phyloP scores from a whole-genome alignment of 2,797 vertebrate species.

The Poeciliopsis turneri region DNA sequence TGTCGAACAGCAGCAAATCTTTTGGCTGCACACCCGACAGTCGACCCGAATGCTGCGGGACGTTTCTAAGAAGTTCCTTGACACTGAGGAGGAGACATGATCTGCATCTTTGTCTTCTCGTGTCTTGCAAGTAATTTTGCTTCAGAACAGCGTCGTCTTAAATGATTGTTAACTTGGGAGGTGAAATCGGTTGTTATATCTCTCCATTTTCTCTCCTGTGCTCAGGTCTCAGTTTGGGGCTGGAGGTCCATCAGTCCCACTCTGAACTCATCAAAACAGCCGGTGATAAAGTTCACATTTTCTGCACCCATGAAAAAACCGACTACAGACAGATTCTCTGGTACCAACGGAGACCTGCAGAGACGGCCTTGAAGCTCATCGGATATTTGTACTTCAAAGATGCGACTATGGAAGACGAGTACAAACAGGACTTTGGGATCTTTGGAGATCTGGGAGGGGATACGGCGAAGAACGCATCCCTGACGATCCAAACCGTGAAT shows the following conservation, averaged over 20 bases:
- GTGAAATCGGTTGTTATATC: neutral
- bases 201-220: neutral
- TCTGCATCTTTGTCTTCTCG: neutral
- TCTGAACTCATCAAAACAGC: slow-evolving; percentile 9
- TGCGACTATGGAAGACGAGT: neutral
- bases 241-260: slow-evolving; percentile 40
- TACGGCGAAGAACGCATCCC: slow-evolving; percentile 32
- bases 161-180: neutral
- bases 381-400: slow-evolving; percentile 13
- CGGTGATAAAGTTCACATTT: slow-evolving; percentile 16
- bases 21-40: neutral
- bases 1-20: neutral
- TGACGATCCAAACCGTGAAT: neutral
- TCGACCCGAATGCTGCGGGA: neutral
- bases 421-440: neutral
- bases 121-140: neutral
- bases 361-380: slow-evolving; percentile 23
- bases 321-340: slow-evolving; percentile 39
- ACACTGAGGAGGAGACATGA: neutral
- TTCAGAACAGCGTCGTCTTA: neutral
- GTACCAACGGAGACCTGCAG: slow-evolving; percentile 40
- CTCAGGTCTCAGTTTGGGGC: slow-evolving; percentile 32
- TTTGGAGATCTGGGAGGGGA: slow-evolving; percentile 25
- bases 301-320: slow-evolving; percentile 40
- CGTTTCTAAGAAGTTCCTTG: neutral